phyloP scores from a whole-genome alignment of 2,113 vertebrate genomes.

The Polypterus senegalus region DNA sequence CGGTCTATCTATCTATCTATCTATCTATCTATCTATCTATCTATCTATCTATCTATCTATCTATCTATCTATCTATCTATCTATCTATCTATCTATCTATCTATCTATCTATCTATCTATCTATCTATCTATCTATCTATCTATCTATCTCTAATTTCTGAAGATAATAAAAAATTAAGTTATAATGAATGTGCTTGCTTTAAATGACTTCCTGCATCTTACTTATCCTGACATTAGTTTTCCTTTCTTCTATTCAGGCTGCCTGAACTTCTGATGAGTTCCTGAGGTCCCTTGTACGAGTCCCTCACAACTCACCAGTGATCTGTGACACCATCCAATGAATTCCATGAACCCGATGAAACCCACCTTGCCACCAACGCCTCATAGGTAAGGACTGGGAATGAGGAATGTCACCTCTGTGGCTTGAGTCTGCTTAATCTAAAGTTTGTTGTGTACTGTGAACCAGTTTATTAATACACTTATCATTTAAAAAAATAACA shows the following conservation, averaged over 20 bases:
- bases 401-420: background rate
- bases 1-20: too few species aligned
- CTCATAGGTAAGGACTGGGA: conserved; percentile 64
- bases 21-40: too few species aligned
- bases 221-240: background rate
- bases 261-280: conserved; percentile 35
- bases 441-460: background rate
- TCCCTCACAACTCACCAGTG: conserved; percentile 25
- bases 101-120: conserved; percentile 5
- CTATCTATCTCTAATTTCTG: too few species aligned
- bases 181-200: conserved; percentile 34
- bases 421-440: conserved; percentile 14
- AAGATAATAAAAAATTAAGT: conserved; percentile 14
- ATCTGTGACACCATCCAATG: conserved; percentile 60
- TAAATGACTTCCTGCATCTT: conserved; percentile 16
- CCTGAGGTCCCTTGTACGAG: conserved; percentile 19
- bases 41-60: too few species aligned
- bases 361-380: conserved; percentile 71
- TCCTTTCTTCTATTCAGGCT: conserved; percentile 25
- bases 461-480: background rate
- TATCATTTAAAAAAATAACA: too few species aligned
- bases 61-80: too few species aligned
- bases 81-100: too few species aligned
- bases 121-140: background rate
- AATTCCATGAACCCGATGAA: conserved; percentile 93